A percentile compares a stretch with the other conserved stretches of the same genome.
Conservation (phyloP, 1,140 invertebrate genomes). For the Drosophila carrolli region DNA sequence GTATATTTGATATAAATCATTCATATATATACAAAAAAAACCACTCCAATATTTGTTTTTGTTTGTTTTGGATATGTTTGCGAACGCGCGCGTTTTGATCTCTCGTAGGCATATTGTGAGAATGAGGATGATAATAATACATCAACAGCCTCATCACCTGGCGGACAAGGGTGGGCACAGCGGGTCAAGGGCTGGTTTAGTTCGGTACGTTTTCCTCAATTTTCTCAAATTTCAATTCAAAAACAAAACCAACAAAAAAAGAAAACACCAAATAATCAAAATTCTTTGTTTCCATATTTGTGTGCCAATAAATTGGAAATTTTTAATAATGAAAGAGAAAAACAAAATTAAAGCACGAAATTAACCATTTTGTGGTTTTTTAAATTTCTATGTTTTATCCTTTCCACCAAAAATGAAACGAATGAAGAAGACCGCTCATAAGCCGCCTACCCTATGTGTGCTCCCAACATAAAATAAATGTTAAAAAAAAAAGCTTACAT, state of each 20-base stretch:
- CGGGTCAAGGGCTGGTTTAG: slow-evolving; percentile 88
- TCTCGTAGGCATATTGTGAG: slow-evolving; percentile 84
- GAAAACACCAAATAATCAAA: slow-evolving; percentile 39
- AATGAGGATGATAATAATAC: slow-evolving; percentile 84
- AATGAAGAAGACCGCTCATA: slow-evolving; percentile 84
- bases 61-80: slow-evolving; percentile 57
- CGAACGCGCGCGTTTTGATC: slow-evolving; percentile 69
- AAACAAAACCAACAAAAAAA: slow-evolving; percentile 44
- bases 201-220: slow-evolving; percentile 86
- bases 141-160: slow-evolving; percentile 85
- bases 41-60: slow-evolving; percentile 71
- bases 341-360: slow-evolving; percentile 45
- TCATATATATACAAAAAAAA: slow-evolving; percentile 58
- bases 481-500: slow-evolving; percentile 51
- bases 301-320: slow-evolving; percentile 69
- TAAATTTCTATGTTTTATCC: slow-evolving; percentile 34
- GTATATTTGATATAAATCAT: slow-evolving; percentile 47
- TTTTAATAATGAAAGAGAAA: slow-evolving; percentile 40
- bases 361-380: slow-evolving; percentile 23
- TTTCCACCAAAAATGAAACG: slow-evolving; percentile 71
- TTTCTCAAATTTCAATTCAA: slow-evolving; percentile 57
- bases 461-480: slow-evolving; percentile 55
- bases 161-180: slow-evolving; percentile 88
- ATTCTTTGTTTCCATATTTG: slow-evolving; percentile 59
- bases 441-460: slow-evolving; percentile 84